phyloP scores from a whole-genome alignment of 1,140 invertebrate genomes.

The Drosophila triauraria region DNA sequence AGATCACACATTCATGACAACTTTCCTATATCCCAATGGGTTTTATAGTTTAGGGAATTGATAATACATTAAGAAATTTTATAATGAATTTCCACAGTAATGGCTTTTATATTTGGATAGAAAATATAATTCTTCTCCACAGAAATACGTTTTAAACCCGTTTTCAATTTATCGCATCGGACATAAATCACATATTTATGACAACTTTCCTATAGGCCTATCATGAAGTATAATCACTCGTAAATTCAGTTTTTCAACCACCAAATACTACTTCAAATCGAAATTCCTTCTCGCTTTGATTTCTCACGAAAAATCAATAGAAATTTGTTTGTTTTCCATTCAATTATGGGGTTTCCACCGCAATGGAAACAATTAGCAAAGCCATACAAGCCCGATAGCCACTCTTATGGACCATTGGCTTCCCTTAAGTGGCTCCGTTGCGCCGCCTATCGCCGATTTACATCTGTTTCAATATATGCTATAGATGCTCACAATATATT shows the following conservation, averaged over 20 bases:
- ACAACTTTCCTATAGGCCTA: background rate
- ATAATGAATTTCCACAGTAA: background rate
- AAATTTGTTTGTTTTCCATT: constrained; percentile 33
- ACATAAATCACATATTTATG: constrained; percentile 16
- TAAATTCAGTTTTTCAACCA: background rate
- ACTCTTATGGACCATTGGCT: constrained; percentile 42
- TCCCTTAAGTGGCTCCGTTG: constrained; percentile 56
- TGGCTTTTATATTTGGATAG: too few species aligned
- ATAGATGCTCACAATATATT: constrained; percentile 7
- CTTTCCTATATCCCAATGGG: too few species aligned
- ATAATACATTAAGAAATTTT: background rate
- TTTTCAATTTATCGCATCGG: background rate
- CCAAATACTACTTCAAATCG: background rate
- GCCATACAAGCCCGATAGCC: constrained; percentile 39
- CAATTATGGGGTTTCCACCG: constrained; percentile 53
- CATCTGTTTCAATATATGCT: constrained; percentile 65
- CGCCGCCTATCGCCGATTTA: constrained; percentile 67
- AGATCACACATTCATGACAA: too few species aligned
- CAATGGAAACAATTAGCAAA: constrained; percentile 58
- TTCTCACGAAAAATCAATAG: constrained; percentile 44
- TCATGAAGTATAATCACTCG: constrained; percentile 3
- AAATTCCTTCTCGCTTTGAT: constrained; percentile 18
- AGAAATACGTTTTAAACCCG: too few species aligned
- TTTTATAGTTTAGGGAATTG: too few species aligned
- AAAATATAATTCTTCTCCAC: too few species aligned